Percentiles rank a stretch among this genome's conserved stretches.
These are phyloP conservation scores for Meiosimyza decipiens DNA, from an alignment of 2,888 invertebrate species.

Conservation along the genomic window DNA sequence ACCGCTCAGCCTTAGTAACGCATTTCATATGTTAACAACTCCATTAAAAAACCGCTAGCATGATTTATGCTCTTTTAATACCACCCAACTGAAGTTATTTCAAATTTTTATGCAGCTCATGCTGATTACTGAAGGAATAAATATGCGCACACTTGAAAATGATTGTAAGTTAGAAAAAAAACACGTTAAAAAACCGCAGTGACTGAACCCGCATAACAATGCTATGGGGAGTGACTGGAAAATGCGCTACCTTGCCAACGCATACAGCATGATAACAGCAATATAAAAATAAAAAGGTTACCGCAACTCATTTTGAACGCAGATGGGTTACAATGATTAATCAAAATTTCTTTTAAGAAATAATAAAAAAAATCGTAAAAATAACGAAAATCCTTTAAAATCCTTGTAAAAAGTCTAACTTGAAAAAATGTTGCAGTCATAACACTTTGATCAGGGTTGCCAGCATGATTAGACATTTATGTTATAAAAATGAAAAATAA, in stretches of 20 bases:
- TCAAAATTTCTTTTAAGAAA: background rate
- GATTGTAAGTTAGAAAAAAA: no score
- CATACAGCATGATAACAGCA: no score
- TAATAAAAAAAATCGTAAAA: no score
- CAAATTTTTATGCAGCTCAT: background rate
- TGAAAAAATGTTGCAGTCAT: no score
- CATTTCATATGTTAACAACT: constrained; percentile 7
- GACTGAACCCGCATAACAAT: constrained; percentile 5
- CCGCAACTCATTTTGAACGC: no score
- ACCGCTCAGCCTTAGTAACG: no score
- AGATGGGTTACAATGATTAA: constrained; percentile 14
- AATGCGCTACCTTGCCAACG: no score
- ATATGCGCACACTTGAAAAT: no score
- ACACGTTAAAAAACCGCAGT: background rate
- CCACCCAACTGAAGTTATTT: background rate
- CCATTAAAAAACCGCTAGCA: constrained; percentile 16
- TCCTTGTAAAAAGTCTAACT: background rate
- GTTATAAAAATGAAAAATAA: no score
- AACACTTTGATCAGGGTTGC: no score
- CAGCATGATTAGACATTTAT: constrained; percentile 11
- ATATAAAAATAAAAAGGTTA: no score
- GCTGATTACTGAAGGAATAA: background rate
- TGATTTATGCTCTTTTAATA: constrained; percentile 21
- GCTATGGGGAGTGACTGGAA: background rate
- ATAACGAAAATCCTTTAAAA: no score